Conservation (phyloP, 2,888 invertebrate species). For the Seladonia tumulorum region DNA sequence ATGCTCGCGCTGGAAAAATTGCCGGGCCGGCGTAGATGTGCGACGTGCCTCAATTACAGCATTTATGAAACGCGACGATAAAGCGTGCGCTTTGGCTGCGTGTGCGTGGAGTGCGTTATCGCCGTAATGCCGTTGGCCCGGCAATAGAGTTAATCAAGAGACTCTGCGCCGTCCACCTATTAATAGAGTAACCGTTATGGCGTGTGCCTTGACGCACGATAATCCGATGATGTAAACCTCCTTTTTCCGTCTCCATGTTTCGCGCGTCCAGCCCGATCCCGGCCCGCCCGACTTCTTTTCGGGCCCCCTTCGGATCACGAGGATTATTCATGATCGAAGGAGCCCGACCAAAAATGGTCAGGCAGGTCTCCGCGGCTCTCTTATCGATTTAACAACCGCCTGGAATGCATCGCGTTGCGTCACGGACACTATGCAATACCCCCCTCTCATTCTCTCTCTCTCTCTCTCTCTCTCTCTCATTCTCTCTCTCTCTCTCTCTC, state of each 20-base stretch:
- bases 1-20: conserved; percentile 15
- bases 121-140: conserved; percentile 72
- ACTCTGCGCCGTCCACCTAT: conserved; percentile 75
- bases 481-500: background rate
- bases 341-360: conserved; percentile 49
- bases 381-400: conserved; percentile 44
- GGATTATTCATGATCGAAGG: conserved; percentile 14
- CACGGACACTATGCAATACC: conserved; percentile 5
- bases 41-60: conserved; percentile 50
- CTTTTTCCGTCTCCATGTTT: background rate
- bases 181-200: conserved; percentile 71
- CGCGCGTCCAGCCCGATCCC: background rate
- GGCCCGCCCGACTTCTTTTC: background rate
- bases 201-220: conserved; percentile 59
- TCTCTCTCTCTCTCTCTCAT: background rate
- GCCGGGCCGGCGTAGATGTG: conserved; percentile 15
- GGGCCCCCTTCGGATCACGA: background rate
- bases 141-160: conserved; percentile 78
- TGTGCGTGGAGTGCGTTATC: conserved; percentile 69
- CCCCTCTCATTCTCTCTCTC: background rate
- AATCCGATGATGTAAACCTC: conserved; percentile 54
- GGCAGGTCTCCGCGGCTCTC: conserved; percentile 12
- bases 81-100: conserved; percentile 33
- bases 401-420: conserved; percentile 47
- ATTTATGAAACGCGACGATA: conserved; percentile 41